Conservation (phyloP, 2,888 invertebrate genomes). For the Trichacis sp. region DNA sequence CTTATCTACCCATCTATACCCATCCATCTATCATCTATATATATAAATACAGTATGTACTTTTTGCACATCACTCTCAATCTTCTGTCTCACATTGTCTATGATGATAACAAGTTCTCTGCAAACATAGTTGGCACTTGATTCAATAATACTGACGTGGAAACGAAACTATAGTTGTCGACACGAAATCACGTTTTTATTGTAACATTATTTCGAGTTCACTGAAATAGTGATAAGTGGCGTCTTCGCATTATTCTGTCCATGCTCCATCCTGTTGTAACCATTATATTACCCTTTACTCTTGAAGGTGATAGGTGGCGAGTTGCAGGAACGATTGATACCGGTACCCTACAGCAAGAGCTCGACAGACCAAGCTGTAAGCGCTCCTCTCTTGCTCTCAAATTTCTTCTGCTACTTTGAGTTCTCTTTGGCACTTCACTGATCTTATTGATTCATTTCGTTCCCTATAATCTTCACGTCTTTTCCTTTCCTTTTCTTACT, state of each 20-base stretch:
- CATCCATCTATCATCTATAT: conserved; percentile 45
- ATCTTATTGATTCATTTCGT: conserved; percentile 58
- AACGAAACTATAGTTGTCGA: too few species aligned
- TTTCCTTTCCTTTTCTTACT: too few species aligned
- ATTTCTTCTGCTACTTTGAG: conserved; percentile 54
- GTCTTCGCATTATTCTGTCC: conserved; percentile 52
- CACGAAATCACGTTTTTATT: background rate
- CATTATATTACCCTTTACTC: conserved; percentile 89
- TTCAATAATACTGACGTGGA: conserved; percentile 2
- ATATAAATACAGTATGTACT: conserved; percentile 38
- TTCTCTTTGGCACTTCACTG: conserved; percentile 55
- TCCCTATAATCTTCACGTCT: conserved; percentile 50
- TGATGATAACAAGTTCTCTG: conserved; percentile 7
- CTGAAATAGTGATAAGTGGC: conserved; percentile 43
- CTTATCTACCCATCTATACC: conserved; percentile 11
- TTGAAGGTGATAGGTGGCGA: conserved; percentile 99
- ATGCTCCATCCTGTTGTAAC: conserved; percentile 69
- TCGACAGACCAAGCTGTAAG: conserved; percentile 99
- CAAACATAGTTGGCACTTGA: conserved; percentile 18
- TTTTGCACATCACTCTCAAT: conserved; percentile 51
- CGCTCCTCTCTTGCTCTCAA: conserved; percentile 74
- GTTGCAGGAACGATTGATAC: conserved; percentile 99
- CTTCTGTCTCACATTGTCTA: conserved; percentile 15
- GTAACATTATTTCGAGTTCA: conserved; percentile 8
- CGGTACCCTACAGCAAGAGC: conserved; percentile 99